Conservation (phyloP, 2,888 invertebrate genomes). For the Cancer borealis region DNA sequence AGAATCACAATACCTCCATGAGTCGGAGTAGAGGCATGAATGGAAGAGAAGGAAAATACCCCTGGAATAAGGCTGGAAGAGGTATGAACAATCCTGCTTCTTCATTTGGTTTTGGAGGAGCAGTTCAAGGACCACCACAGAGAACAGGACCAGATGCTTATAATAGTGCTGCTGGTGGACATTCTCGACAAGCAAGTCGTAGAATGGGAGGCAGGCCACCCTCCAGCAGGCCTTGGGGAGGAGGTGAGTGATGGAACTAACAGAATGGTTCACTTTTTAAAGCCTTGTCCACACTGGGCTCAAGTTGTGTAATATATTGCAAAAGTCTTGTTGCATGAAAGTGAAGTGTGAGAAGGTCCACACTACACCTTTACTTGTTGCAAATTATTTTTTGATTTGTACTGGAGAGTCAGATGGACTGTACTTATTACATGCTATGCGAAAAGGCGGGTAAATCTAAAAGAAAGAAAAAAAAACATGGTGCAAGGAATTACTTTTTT, state of each 20-base stretch:
- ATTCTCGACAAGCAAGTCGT: not conserved
- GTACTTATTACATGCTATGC: too few species aligned
- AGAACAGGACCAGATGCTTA: not conserved
- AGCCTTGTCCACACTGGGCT: too few species aligned
- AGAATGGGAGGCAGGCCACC: not conserved
- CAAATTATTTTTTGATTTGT: too few species aligned
- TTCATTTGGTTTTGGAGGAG: not conserved
- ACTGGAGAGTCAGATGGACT: too few species aligned
- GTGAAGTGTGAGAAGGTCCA: too few species aligned
- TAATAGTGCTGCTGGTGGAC: not conserved
- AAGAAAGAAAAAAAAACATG: too few species aligned
- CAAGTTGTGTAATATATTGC: too few species aligned
- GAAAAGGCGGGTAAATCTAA: too few species aligned
- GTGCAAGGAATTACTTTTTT: too few species aligned
- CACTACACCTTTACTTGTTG: too few species aligned
- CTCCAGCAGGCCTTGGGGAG: not conserved
- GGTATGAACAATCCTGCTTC: not conserved
- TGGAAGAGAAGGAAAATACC: slow-evolving; percentile 50
- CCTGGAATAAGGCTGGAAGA: slow-evolving; percentile 39
- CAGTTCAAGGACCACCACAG: not conserved
- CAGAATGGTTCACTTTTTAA: not conserved
- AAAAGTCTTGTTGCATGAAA: too few species aligned
- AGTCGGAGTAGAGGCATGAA: not conserved
- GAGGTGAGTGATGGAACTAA: not conserved
- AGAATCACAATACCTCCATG: not conserved